Evolutionary conservation across 2,113 vertebrate genomes (phyloP).

Genomic region (Takifugu bimaculatus): DNA sequence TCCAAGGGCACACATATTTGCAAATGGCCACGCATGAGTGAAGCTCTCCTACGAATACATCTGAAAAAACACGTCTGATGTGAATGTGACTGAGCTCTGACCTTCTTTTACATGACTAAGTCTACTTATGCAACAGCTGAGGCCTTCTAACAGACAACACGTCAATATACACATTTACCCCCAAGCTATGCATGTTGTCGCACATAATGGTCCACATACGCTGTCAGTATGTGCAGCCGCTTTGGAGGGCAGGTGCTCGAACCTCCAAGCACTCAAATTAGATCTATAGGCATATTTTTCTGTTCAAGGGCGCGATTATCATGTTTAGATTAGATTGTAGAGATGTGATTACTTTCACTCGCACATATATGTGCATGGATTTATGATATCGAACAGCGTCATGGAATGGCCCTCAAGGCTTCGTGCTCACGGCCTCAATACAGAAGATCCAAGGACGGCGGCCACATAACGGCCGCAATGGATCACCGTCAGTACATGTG

Average conservation of each 20-base stretch:
- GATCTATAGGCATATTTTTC: not conserved
- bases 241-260: conserved; percentile 14
- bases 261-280: conserved; percentile 4
- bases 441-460: conserved; percentile 36
- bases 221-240: conserved; percentile 1
- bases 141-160: conserved; percentile 15
- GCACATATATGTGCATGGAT: conserved; percentile 25
- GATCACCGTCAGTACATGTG: conserved; percentile 39
- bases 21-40: not conserved
- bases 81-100: conserved; percentile 17
- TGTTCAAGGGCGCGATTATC: not conserved
- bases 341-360: not conserved
- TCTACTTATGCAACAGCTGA: conserved; percentile 35
- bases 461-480: conserved; percentile 41
- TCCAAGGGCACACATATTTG: conserved; percentile 3
- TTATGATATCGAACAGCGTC: conserved; percentile 35
- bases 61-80: conserved; percentile 1
- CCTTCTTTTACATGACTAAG: conserved; percentile 28
- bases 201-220: conserved; percentile 7
- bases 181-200: conserved; percentile 1
- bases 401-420: conserved; percentile 38
- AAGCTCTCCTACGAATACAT: not conserved
- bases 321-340: conserved; percentile 4
- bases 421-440: conserved; percentile 8
- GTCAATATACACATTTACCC: conserved; percentile 7